Conservation (phyloP, 2,797 vertebrate species). For the Choloepus didactylus region DNA sequence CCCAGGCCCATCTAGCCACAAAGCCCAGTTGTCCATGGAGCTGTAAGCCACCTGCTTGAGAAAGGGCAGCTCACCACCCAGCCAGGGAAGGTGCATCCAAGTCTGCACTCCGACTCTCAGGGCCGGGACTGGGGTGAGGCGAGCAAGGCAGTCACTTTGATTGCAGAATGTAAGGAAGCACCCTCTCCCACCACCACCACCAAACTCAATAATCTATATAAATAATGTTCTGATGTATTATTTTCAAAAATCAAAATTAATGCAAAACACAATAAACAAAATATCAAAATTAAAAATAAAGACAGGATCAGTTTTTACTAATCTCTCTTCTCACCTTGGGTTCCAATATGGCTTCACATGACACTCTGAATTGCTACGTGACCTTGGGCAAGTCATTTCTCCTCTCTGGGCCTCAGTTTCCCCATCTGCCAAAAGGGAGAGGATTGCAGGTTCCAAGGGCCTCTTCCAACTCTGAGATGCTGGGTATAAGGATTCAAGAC, state of each 20-base stretch:
- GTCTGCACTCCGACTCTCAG: too few relatives aligned
- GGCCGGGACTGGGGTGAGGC: accelerated
- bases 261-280: neutral
- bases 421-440: neutral
- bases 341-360: accelerated
- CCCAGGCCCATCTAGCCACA: neutral
- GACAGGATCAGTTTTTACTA: neutral
- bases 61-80: too few relatives aligned
- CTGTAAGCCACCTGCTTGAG: neutral
- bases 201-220: neutral
- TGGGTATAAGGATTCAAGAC: neutral
- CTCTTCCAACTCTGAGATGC: neutral
- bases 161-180: neutral
- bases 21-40: neutral
- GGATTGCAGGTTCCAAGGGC: neutral
- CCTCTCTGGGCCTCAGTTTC: slow-evolving; percentile 43
- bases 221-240: neutral
- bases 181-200: too few relatives aligned
- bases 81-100: accelerated
- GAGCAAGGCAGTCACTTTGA: accelerated
- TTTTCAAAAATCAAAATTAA: neutral
- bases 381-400: slow-evolving; percentile 48
- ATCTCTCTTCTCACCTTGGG: neutral
- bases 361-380: accelerated
- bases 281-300: neutral